Percentiles rank a stretch among this genome's conserved stretches.
Conservation (phyloP, 2,888 invertebrate genomes). For the Chymomyza caudatula region DNA sequence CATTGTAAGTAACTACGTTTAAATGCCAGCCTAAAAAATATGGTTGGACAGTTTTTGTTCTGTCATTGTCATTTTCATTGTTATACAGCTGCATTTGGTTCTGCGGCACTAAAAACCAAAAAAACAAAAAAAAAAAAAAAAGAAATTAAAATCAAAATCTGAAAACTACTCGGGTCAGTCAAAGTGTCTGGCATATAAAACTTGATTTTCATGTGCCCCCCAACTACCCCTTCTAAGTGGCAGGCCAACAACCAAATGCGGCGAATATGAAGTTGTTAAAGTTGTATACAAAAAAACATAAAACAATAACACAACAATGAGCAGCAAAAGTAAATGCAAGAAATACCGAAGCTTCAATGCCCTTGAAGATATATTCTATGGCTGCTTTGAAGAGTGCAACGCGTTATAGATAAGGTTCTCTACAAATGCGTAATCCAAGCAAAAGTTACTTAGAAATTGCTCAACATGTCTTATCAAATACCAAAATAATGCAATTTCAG, state of each 20-base stretch:
- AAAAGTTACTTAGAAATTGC: too few relatives aligned
- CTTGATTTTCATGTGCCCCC: conserved; percentile 24
- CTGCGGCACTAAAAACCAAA: neutral
- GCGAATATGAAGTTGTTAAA: conserved; percentile 55
- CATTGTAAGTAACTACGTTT: neutral
- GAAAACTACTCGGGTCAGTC: neutral
- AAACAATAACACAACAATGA: conserved; percentile 7
- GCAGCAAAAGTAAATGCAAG: neutral
- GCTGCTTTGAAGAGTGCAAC: neutral
- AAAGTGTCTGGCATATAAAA: conserved; percentile 4
- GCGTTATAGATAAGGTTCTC: neutral
- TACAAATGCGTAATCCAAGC: too few relatives aligned
- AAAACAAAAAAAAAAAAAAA: neutral
- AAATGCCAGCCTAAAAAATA: neutral
- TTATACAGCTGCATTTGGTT: neutral
- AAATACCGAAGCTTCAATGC: neutral
- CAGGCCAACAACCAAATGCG: neutral
- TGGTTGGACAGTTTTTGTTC: conserved; percentile 38
- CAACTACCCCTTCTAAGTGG: neutral
- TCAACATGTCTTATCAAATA: too few relatives aligned
- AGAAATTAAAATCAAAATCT: neutral
- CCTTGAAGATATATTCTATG: neutral
- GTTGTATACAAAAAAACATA: conserved; percentile 33
- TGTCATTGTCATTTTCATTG: conserved; percentile 53
- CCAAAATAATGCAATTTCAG: too few relatives aligned